Base-by-base conservation (phyloP, 2,888 invertebrate species). In the Andrena fulva region DNA sequence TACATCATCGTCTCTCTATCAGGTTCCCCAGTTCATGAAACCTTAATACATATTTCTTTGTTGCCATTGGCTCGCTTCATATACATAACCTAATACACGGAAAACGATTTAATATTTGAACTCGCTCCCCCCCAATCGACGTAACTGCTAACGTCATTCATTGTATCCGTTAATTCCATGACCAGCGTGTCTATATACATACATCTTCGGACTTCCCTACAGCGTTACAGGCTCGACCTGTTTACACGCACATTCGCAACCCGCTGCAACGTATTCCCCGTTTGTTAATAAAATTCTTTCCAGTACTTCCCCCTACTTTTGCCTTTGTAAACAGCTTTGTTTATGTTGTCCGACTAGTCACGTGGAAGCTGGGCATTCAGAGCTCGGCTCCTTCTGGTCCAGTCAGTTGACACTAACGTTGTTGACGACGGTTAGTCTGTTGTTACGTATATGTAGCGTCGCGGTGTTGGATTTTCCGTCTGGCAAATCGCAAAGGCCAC, bases 71-170 rank as follows among this genome's bases (percentile, higher is more conserved):
- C 54, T 63, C 35, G 33, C 72, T 63, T 50, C 20, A 35, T 16
- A 31, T 16, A 67, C 54, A n/a, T 69, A 70, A 54, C 42, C 42
- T 42, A 42, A 52, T 66, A 69, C 31, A 35, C 50, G 63, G 59
- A 60, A 79, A 77, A 66, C 79, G 7, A 8, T 20, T 33, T 42
- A 31, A 77, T 77, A 70, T 77, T 77, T 66, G 24, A 77, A 80
- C 60, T 76, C 64, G 69, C 75, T 64, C 27, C 35, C 31, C 31
- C 42, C 42, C 56, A 12, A 60, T 35, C 50, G 68, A 77, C 24
- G 31, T 68, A 68, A 76, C 35, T 50, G 72, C 29, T 33, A 70
- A 70, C 64, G 71, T 77, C 67, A 77, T 62, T 77, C 76, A 59
- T 50, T 78, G 59, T 50, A 33, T 50, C 48, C 42, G 42, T 67